Base-by-base conservation (phyloP, 2,797 vertebrate genomes). In the Macropodus opercularis region DNA sequence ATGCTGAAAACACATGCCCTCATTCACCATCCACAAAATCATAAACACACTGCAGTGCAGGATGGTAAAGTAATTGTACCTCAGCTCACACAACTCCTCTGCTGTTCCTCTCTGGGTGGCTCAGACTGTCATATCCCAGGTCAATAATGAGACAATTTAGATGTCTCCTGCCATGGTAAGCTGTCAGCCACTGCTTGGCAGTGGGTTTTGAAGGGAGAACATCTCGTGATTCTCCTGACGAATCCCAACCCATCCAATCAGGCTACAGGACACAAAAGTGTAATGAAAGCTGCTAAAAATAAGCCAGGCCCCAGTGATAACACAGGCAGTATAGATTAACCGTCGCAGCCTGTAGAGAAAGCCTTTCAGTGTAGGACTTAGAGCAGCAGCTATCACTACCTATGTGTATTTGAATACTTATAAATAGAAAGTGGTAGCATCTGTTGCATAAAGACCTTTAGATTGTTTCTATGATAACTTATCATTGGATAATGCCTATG, bases 241-340 rank as follows among this genome's bases (percentile, higher is more conserved):
- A 87, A 88, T 83, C 77, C 75, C 80, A 75, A 80, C 72, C 77
- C 34, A 77, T 83, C 76, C 85, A 85, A 79, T 86, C 75, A 69
- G 65, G 72, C 75, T 64, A 80, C 67, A 66, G 74, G 78, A 87
- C 78, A 64, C 85, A 83, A 80, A 85, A 71, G 73, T 79, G 65
- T 87, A 88, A 90, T 91, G 86, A 89, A 90, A 90, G 78, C 76
- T 83, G 79, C 87, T 92, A 91, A 92, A 92, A 92, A 91, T 92
- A 90, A 85, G 27, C 69, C 19, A 9, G 43, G 60, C 66, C 56
- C 53, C 61, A 63, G 84, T 51, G 75, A 89, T 81, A 81, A 85
- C 53, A 67, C 76, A 72, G 78, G 71, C 56, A 54, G 79, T 88
- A 89, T 87, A 85, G 87, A 90, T 90, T 77, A 88, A 88, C 85